phyloP scores from a whole-genome alignment of 2,113 vertebrate genomes.

The Sphyrna mokarran region DNA sequence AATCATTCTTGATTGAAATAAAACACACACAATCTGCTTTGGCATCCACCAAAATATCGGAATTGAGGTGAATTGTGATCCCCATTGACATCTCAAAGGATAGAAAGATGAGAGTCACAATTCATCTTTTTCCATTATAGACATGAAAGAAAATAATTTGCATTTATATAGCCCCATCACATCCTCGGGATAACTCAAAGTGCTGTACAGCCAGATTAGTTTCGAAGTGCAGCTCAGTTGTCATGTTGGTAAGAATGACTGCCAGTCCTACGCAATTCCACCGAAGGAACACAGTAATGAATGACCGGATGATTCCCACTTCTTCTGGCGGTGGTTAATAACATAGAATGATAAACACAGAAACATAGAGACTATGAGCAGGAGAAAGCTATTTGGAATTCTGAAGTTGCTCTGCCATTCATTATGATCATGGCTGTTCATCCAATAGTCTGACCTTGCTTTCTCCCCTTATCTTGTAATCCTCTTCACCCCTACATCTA shows the following conservation, averaged over 20 bases:
- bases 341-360: no score
- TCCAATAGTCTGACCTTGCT: no score
- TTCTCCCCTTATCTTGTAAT: no score
- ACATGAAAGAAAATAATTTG: neutral
- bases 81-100: neutral
- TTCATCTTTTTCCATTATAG: constrained; percentile 1
- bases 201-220: neutral
- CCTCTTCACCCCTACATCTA: no score
- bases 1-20: constrained; percentile 16
- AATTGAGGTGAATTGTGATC: neutral
- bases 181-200: neutral
- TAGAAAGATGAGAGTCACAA: neutral
- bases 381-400: no score
- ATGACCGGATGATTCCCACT: neutral
- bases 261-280: neutral
- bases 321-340: neutral
- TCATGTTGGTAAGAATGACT: neutral
- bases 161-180: neutral
- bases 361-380: no score
- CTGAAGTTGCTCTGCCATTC: no score
- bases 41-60: neutral
- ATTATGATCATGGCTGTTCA: no score
- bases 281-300: neutral
- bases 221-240: neutral
- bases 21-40: neutral